These are phyloP conservation scores for Falco biarmicus DNA, from an alignment of 2,797 vertebrate species.

Conservation along the genomic window DNA sequence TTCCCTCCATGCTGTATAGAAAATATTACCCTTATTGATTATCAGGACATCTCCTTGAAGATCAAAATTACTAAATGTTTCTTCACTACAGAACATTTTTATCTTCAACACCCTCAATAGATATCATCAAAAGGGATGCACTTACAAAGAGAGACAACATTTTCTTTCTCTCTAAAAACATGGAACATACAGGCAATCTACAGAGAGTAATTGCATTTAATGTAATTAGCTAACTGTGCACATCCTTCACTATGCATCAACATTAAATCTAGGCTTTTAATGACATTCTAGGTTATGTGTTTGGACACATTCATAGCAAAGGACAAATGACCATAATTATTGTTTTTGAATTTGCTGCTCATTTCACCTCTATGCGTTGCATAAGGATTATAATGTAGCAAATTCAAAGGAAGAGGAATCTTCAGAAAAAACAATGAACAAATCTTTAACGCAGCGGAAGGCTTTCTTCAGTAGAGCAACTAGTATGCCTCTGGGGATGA, in stretches of 20 bases:
- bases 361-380: background rate
- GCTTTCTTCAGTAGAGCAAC: background rate
- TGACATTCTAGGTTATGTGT: background rate
- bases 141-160: background rate
- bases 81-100: background rate
- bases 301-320: background rate
- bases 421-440: background rate
- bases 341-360: background rate
- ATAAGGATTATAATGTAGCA: background rate
- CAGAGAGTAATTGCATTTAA: background rate
- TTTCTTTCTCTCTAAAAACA: background rate
- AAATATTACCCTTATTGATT: background rate
- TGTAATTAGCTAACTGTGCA: background rate
- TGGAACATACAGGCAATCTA: background rate
- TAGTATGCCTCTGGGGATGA: background rate
- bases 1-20: background rate
- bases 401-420: background rate
- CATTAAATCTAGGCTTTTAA: background rate
- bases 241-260: background rate
- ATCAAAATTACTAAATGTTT: background rate
- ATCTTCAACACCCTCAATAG: background rate
- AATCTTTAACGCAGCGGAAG: background rate
- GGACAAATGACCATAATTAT: background rate
- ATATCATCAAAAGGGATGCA: background rate
- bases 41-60: background rate